Evolutionary conservation across 2,113 vertebrate species (phyloP), one percentile per base, ranked within the genome.

Genomic region (Ceuthmochares aereus): DNA sequence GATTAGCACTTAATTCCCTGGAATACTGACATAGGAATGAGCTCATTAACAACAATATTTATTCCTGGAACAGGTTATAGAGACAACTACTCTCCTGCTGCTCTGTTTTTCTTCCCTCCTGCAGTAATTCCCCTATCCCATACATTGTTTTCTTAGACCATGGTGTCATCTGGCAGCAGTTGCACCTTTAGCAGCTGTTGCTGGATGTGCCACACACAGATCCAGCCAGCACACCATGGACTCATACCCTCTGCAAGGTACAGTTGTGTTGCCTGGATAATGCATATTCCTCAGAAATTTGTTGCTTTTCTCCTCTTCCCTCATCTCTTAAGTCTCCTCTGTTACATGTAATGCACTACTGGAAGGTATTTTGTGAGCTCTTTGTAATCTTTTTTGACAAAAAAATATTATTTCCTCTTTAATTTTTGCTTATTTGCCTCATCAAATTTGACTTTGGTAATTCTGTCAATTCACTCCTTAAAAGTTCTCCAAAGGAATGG

Each of bases 11-110:
- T 95, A 70, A 89, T 92, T 94, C 77, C 56, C 69, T 89, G 76
- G 68, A 94, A 95, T 34, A 82, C 29, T 55, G 77, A 67, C 76
- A 60, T n/a, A 94, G 52, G 91, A 95, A 96, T 96, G 95, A 97
- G 94, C 80, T 97, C 95, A 96, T 81, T 96, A 95, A 96, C 86
- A 97, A 95, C 52, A 96, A 97, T 96, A 96, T 97, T 97, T 96
- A 78, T 87, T 89, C 94, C 89, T 95, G 95, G 95, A 96, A 95
- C 14, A 10, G 56, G 32, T 27, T 78, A 72, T 87, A 91, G 86
- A 92, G 54, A 25, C 73, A 92, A 40, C 60, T 84, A 74, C 84
- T 82, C 94, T 95, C 96, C 94, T 64, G 94, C 94, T 93, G 96
- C 83, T 95, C 51, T 7, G 47, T 87, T 95, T 97, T 94, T 17